These are phyloP conservation scores for Drosophila nigromelanica DNA, from an alignment of 1,140 invertebrate species.

Conservation along the genomic window DNA sequence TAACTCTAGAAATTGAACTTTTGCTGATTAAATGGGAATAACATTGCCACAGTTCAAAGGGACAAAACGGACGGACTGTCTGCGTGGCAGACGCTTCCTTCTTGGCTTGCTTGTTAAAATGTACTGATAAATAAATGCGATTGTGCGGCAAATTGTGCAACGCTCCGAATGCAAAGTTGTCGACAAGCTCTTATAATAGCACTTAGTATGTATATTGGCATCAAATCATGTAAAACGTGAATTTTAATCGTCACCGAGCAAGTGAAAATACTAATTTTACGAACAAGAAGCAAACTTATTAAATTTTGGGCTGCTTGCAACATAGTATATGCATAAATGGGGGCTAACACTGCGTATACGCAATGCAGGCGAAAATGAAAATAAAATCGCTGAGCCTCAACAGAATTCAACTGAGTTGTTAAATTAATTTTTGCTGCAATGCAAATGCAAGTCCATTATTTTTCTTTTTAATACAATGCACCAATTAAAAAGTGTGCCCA, in stretches of 20 bases:
- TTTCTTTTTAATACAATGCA: slow-evolving; percentile 31
- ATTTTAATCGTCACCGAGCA: slow-evolving; percentile 21
- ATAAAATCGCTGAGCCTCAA: slow-evolving; percentile 61
- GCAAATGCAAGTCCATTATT: slow-evolving; percentile 47
- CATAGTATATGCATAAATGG: slow-evolving; percentile 6
- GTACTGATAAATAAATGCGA: slow-evolving; percentile 80
- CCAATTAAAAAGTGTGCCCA: not conserved
- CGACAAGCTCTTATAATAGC: slow-evolving; percentile 53
- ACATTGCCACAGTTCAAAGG: slow-evolving; percentile 67
- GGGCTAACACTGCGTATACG: slow-evolving; percentile 63
- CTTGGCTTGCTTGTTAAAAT: slow-evolving; percentile 58
- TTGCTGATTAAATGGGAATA: slow-evolving; percentile 72
- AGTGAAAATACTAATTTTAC: slow-evolving; percentile 55
- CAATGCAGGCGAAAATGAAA: slow-evolving; percentile 40
- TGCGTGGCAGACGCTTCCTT: slow-evolving; percentile 50
- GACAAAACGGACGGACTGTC: slow-evolving; percentile 35
- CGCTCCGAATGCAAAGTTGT: slow-evolving; percentile 77
- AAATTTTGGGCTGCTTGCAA: not conserved
- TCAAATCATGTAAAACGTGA: slow-evolving; percentile 28
- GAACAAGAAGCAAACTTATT: not conserved
- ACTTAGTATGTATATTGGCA: slow-evolving; percentile 44
- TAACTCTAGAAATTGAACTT: slow-evolving; percentile 64
- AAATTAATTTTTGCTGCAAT: slow-evolving; percentile 81
- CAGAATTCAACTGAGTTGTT: slow-evolving; percentile 80
- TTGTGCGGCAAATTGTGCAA: slow-evolving; percentile 81